These are phyloP conservation scores for Pollachius pollachius DNA, from an alignment of 2,113 vertebrate genomes.

Conservation along the genomic window DNA sequence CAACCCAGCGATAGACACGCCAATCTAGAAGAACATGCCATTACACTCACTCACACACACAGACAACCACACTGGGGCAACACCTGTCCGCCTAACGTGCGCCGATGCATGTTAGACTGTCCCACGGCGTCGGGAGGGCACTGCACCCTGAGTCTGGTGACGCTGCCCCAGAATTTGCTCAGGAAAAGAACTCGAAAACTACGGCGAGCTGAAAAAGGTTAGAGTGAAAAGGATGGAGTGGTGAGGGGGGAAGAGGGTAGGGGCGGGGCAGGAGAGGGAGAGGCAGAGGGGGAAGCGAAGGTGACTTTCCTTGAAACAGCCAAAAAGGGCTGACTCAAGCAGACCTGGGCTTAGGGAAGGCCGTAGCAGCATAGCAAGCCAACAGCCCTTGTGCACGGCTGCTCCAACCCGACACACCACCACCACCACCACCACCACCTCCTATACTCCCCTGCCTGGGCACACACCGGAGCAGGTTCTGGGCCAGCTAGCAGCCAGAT, in stretches of 20 bases:
- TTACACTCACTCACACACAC: background rate
- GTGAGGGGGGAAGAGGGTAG: background rate
- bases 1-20: background rate
- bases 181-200: too few species aligned
- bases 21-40: background rate
- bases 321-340: slow-evolving; percentile 66
- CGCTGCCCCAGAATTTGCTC: background rate
- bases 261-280: background rate
- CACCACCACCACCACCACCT: slow-evolving; percentile 29
- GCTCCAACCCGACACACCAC: slow-evolving; percentile 29
- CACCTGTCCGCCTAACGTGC: background rate
- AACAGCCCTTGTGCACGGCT: slow-evolving; percentile 52
- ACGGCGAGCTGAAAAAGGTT: too few species aligned
- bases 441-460: slow-evolving; percentile 27
- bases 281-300: slow-evolving; percentile 39
- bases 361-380: slow-evolving; percentile 49
- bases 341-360: slow-evolving; percentile 56
- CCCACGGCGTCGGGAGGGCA: background rate
- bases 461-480: slow-evolving; percentile 64
- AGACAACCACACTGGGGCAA: background rate
- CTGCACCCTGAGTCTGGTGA: slow-evolving; percentile 10
- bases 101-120: background rate
- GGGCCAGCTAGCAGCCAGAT: slow-evolving; percentile 70
- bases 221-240: background rate
- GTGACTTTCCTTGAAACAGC: slow-evolving; percentile 67